phyloP scores from a whole-genome alignment of 2,888 invertebrate species.

The Plusia festucae region DNA sequence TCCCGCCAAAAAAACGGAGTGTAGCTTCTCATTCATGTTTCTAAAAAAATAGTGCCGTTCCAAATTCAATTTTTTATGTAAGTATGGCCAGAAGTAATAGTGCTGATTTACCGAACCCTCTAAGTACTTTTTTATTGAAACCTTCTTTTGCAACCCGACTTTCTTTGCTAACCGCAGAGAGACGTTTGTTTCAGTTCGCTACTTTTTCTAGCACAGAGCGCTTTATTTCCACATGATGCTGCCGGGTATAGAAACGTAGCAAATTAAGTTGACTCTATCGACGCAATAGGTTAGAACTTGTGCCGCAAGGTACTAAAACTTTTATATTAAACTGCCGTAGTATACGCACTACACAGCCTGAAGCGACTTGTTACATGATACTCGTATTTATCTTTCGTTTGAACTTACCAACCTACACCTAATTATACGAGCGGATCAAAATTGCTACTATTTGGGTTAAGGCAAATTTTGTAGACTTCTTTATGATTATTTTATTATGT shows the following conservation, averaged over 20 bases:
- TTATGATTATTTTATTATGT: slow-evolving; percentile 24
- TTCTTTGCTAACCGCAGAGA: background rate
- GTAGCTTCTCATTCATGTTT: too few relatives aligned
- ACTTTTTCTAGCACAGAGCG: slow-evolving; percentile 9
- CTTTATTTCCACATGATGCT: slow-evolving; percentile 18
- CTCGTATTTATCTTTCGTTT: slow-evolving; percentile 25
- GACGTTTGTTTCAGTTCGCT: background rate
- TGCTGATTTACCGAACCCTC: background rate
- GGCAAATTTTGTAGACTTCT: slow-evolving; percentile 19
- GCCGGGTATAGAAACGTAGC: slow-evolving; percentile 27
- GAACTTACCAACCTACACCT: slow-evolving; percentile 6
- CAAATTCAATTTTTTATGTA: background rate
- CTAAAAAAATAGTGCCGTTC: background rate
- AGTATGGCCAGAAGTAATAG: background rate
- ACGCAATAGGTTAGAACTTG: slow-evolving; percentile 35
- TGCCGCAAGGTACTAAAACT: slow-evolving; percentile 54
- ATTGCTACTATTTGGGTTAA: slow-evolving; percentile 11
- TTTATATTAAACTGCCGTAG: slow-evolving; percentile 60
- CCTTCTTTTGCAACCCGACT: slow-evolving; percentile 1
- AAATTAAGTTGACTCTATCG: slow-evolving; percentile 45
- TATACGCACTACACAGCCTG: slow-evolving; percentile 27
- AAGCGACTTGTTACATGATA: slow-evolving; percentile 25
- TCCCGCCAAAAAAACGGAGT: background rate
- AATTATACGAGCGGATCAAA: slow-evolving; percentile 20
- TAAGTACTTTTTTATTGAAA: background rate